phyloP scores from a whole-genome alignment of 64 coral and sea anemone genomes.

The Actinia tenebrosa region DNA sequence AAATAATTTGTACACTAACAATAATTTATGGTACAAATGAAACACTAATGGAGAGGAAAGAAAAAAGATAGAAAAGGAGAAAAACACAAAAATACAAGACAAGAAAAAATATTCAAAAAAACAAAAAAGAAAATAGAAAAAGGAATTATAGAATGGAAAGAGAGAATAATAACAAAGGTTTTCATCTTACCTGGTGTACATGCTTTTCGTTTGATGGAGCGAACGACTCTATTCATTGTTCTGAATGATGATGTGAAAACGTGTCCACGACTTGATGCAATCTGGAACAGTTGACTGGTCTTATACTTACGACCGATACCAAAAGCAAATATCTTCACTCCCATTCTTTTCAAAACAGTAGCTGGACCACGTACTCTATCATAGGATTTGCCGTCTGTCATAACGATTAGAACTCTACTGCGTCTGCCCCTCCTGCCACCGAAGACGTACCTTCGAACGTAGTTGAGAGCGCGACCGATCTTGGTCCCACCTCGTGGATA shows the following conservation, averaged over 20 bases:
- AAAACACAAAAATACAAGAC: too few relatives aligned
- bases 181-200: slow-evolving; percentile 25
- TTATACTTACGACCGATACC: slow-evolving; percentile 14
- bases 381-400: slow-evolving; percentile 56
- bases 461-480: slow-evolving; percentile 49
- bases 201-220: slow-evolving; percentile 40
- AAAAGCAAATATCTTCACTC: slow-evolving; percentile 36
- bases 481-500: slow-evolving; percentile 65
- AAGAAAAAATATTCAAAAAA: too few relatives aligned
- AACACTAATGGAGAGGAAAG: too few relatives aligned
- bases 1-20: neutral
- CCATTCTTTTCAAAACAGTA: slow-evolving; percentile 22
- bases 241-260: slow-evolving; percentile 48
- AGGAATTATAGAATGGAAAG: too few relatives aligned
- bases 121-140: too few relatives aligned
- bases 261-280: slow-evolving; percentile 29
- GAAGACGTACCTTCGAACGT: slow-evolving; percentile 21
- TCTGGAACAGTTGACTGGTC: slow-evolving; percentile 45
- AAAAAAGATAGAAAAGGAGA: too few relatives aligned
- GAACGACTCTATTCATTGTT: slow-evolving; percentile 26
- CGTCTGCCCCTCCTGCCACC: slow-evolving; percentile 4
- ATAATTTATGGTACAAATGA: too few relatives aligned
- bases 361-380: slow-evolving; percentile 54
- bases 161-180: too few relatives aligned
- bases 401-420: slow-evolving; percentile 26